These are phyloP conservation scores for Gracilinanus agilis DNA, from an alignment of 2,113 vertebrate species.

Conservation along the genomic window DNA sequence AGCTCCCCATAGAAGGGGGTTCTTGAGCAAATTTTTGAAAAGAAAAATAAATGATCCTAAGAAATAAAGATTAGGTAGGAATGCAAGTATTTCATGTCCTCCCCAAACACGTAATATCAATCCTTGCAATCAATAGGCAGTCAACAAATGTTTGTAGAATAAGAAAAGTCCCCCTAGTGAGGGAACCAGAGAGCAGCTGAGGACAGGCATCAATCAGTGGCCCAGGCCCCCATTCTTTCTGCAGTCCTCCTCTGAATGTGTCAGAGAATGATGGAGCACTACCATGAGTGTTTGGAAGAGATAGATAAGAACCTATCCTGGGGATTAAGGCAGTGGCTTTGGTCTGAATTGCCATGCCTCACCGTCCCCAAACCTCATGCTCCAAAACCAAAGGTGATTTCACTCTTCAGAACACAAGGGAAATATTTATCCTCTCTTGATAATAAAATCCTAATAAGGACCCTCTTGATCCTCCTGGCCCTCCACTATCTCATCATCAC, in stretches of 20 bases:
- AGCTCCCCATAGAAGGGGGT: background rate
- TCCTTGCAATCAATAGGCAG: slow-evolving; percentile 28
- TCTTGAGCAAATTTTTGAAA: background rate
- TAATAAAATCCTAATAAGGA: background rate
- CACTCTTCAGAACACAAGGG: background rate
- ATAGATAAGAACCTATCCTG: background rate
- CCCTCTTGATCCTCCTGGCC: background rate
- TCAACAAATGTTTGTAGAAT: slow-evolving; percentile 34
- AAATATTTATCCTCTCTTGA: background rate
- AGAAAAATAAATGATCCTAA: background rate
- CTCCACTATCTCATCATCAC: fast-evolving
- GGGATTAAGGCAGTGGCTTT: background rate
- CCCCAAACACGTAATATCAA: slow-evolving; percentile 45
- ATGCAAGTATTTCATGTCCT: background rate
- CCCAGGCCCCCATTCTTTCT: background rate
- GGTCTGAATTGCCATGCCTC: background rate
- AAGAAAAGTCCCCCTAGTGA: fast-evolving
- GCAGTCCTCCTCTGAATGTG: fast-evolving
- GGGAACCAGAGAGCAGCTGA: background rate
- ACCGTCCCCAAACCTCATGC: fast-evolving
- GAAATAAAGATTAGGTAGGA: background rate
- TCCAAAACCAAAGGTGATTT: background rate
- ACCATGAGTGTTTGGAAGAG: background rate
- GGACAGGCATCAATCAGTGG: background rate
- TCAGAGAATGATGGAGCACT: background rate